Evolutionary conservation across 2,113 vertebrate genomes (phyloP), one percentile per base, ranked within the genome.

Genomic region (Sorex araneus): DNA sequence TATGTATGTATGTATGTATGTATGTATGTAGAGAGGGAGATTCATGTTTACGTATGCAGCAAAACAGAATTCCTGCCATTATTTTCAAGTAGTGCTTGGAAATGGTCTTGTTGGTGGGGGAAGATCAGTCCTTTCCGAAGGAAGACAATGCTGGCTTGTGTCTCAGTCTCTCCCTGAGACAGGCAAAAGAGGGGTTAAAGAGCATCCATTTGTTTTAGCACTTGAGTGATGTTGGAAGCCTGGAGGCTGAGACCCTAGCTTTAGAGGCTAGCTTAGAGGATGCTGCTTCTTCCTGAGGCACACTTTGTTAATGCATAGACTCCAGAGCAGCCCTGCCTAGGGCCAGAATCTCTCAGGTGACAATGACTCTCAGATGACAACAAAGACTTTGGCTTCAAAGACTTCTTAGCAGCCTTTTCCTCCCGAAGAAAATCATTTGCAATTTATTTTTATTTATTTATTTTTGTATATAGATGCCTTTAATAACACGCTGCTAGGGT

Each of bases 381-480:
- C 47, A 94, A 95, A 97, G 97, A 79, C 91, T n/a, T 3, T 60
- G 80, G 28, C 92, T 96, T 97, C 96, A 92, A 82, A 96, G 87
- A 71, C 69, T 93, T 18, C 90, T 95, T 69, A 47, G 69, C 76
- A 92, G 66, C 50, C 85, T 11, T 86, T 96, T 94, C 83, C 11
- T 64, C 23, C 15, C 87, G 89, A 96, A 87, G 2, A 73, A 75
- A 94, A 69, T 77, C 69, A 94, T 96, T 88, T 95, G 86, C 82
- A 95, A 81, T 89, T 90, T 84, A 77, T 91, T 87, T 36, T 25
- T 80, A 10, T 19, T 25, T 80, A 10, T 19, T 90, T 84, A 77
- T 91, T 87, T 36, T 25, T 80, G 6, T 16, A 67, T 88, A 95
- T 77, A 73, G 82, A 73, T 92, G 88, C 80, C 19, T 94, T 90